phyloP scores from a whole-genome alignment of 2,888 invertebrate species.

The Uloborus plumipes region DNA sequence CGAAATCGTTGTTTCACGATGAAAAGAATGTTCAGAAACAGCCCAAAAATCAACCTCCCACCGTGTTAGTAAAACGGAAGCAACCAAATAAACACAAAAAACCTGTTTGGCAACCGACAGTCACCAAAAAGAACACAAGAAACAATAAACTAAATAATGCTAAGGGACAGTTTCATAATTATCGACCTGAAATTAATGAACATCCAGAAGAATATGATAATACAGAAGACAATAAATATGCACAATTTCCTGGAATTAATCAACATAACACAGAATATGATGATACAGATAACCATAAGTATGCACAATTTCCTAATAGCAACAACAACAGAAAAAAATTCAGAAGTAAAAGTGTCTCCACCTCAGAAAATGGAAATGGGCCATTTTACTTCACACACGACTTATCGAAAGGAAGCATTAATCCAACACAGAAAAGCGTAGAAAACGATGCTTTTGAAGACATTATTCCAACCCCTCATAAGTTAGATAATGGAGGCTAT shows the following conservation, averaged over 20 bases:
- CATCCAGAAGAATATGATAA: neutral
- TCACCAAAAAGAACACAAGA: neutral
- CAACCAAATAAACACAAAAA: conserved; percentile 18
- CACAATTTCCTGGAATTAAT: too few species aligned
- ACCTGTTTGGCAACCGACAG: conserved; percentile 13
- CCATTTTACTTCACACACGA: too few species aligned
- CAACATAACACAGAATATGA: neutral
- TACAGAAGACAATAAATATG: neutral
- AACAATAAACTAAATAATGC: neutral
- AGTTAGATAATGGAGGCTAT: conserved; percentile 26
- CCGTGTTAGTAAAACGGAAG: conserved; percentile 19
- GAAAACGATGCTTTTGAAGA: neutral
- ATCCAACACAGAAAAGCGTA: neutral
- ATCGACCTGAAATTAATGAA: too few species aligned
- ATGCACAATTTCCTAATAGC: too few species aligned
- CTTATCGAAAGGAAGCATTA: neutral
- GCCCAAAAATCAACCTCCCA: neutral
- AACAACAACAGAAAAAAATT: neutral
- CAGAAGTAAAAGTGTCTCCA: neutral
- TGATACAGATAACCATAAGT: neutral
- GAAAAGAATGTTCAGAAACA: too few species aligned
- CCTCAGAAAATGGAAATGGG: neutral
- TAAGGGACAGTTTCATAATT: neutral
- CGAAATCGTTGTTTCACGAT: too few species aligned
- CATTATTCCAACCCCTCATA: too few species aligned